Evolutionary conservation across 2,888 invertebrate species (phyloP).

Genomic region (Nomada ferruginata): DNA sequence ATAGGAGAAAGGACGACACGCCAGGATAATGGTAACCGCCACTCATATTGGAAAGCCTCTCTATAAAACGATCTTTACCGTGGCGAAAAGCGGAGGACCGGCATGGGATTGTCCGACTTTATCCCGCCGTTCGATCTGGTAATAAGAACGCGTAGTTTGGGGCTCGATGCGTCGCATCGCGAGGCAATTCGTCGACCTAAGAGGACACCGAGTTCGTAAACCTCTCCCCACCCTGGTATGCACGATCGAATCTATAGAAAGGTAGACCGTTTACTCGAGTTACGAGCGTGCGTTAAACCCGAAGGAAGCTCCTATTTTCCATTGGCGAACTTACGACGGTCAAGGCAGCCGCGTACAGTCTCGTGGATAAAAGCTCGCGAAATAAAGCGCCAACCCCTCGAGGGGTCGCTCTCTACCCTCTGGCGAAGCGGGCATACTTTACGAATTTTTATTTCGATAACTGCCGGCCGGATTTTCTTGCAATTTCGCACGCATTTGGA

Average conservation of each 20-base stretch:
- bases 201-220: conserved; percentile 37
- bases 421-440: too few relatives aligned
- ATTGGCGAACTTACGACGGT: conserved; percentile 44
- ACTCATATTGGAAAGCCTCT: conserved; percentile 46
- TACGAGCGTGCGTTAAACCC: conserved; percentile 61
- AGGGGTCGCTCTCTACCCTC: not conserved
- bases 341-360: conserved; percentile 21
- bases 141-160: conserved; percentile 32
- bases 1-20: conserved; percentile 4
- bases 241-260: conserved; percentile 48
- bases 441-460: too few relatives aligned
- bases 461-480: too few relatives aligned
- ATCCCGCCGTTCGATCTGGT: conserved; percentile 59
- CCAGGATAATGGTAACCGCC: not conserved
- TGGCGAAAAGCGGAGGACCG: conserved; percentile 30
- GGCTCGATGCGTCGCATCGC: conserved; percentile 32
- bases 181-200: conserved; percentile 46
- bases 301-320: conserved; percentile 27
- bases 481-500: too few relatives aligned
- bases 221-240: conserved; percentile 7
- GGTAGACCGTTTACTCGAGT: conserved; percentile 46
- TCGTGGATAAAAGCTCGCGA: conserved; percentile 45
- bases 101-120: conserved; percentile 53
- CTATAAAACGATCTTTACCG: conserved; percentile 56
- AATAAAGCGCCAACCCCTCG: conserved; percentile 47